Evolutionary conservation across 2,797 vertebrate species (phyloP), one percentile per base, ranked within the genome.

Genomic region (Rhabdophis nuchalis): DNA sequence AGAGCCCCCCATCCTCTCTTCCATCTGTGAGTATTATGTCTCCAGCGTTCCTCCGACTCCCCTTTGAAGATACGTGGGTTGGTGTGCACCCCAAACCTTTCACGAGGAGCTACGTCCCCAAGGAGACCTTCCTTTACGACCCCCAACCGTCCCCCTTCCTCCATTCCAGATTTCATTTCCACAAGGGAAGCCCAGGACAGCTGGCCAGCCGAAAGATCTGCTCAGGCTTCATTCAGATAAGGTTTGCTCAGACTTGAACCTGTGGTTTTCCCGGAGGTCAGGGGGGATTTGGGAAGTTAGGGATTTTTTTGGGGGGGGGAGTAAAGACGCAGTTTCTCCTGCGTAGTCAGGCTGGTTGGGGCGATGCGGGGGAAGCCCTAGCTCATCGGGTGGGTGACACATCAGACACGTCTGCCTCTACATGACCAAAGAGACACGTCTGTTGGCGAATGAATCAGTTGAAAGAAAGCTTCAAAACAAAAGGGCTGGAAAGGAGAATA

Each of bases 161-260:
- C 72, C 72, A 23, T 9, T 20, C 32, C n/a, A 20, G 68, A 3
- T 9, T 36, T 9, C 68, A 36, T 1, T 20, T 23, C 72, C 4
- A 1, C 32, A 1, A 0, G 16, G 18, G 68, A 36, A 20, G 5
- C n/a, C 0, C 14, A 16, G 25, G 27, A 4, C n/a, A 1, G 5
- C n/a, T 1, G 68, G 14, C 32, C 36, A 41, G 36, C 72, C 10
- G 18, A 23, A 23, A 8, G 0, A 23, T 4, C 36, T 1, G 18
- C 2, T 23, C 72, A 20, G 4, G 68, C 32, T 72, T 77, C 23
- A 23, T 41, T 11, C 11, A 41, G 36, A 23, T 1, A 1, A 23
- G 18, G 5, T 10, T 23, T 77, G 32, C 36, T 77, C 36, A 10
- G 36, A 23, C 18, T 23, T 23, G 72, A 23, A 41, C 8, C 72